phyloP scores from a whole-genome alignment of 2,797 vertebrate genomes.

The Nannoperca obscura region DNA sequence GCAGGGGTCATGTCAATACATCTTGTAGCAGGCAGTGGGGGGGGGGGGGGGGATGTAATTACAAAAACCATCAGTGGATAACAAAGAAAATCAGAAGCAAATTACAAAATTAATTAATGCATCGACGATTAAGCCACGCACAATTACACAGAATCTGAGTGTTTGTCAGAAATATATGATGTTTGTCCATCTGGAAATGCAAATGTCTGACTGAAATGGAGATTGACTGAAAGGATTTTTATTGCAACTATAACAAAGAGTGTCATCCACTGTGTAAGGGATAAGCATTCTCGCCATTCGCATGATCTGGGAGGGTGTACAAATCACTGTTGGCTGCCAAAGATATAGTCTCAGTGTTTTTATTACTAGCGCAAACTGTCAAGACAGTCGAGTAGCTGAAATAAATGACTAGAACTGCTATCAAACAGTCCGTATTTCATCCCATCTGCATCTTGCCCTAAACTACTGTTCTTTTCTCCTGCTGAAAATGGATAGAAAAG shows the following conservation, averaged over 20 bases:
- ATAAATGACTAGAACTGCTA: slow-evolving; percentile 60
- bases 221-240: slow-evolving; percentile 47
- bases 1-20: slow-evolving; percentile 44
- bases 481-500: not conserved
- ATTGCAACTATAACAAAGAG: slow-evolving; percentile 47
- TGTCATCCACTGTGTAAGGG: slow-evolving; percentile 38
- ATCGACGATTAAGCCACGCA: slow-evolving; percentile 57
- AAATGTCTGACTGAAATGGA: slow-evolving; percentile 48
- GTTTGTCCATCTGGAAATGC: slow-evolving; percentile 49
- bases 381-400: slow-evolving; percentile 40
- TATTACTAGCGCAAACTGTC: slow-evolving; percentile 67
- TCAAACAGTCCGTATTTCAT: slow-evolving; percentile 62
- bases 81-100: slow-evolving; percentile 70
- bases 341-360: slow-evolving; percentile 65
- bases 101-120: slow-evolving; percentile 78
- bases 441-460: slow-evolving; percentile 43
- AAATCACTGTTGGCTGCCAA: slow-evolving; percentile 68
- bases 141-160: slow-evolving; percentile 68
- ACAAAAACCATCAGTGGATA: slow-evolving; percentile 55
- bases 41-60: slow-evolving; percentile 54
- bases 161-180: slow-evolving; percentile 57
- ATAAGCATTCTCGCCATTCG: slow-evolving; percentile 37
- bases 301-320: slow-evolving; percentile 51
- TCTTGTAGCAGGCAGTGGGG: slow-evolving; percentile 28
- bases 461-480: not conserved